These are phyloP conservation scores for Urosaurus nigricauda DNA, from an alignment of 2,797 vertebrate genomes.

Conservation along the genomic window DNA sequence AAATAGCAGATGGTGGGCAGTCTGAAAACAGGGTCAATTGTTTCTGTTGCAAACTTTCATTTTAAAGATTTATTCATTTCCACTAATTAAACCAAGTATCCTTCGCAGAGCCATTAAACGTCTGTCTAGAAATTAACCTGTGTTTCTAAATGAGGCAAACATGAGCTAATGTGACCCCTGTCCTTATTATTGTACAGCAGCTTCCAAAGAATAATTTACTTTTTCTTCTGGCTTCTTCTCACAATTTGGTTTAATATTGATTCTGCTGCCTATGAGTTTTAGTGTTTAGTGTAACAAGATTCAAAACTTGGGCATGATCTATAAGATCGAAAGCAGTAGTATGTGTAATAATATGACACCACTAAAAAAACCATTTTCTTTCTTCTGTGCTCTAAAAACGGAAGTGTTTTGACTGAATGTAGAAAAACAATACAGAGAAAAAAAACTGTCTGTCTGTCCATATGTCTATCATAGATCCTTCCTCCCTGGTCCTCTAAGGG, in stretches of 20 bases:
- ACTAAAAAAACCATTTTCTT: background rate
- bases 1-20: slow-evolving; percentile 40
- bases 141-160: slow-evolving; percentile 69
- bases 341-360: background rate
- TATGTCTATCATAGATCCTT: background rate
- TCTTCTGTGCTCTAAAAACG: background rate
- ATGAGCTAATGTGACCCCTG: slow-evolving; percentile 55
- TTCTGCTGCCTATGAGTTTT: background rate
- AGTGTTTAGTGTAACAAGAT: background rate
- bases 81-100: slow-evolving; percentile 70
- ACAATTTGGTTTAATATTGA: slow-evolving; percentile 18
- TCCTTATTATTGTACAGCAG: slow-evolving; percentile 34
- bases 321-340: background rate
- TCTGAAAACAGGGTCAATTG: slow-evolving; percentile 41
- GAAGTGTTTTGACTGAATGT: background rate
- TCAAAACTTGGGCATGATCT: background rate
- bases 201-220: slow-evolving; percentile 67
- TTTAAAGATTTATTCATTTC: slow-evolving; percentile 54
- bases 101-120: slow-evolving; percentile 73
- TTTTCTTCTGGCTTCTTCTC: slow-evolving; percentile 63
- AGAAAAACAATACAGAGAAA: slow-evolving; percentile 10
- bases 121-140: slow-evolving; percentile 66
- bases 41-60: slow-evolving; percentile 44
- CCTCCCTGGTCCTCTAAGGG: slow-evolving; percentile 1
- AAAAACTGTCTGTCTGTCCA: background rate